Evolutionary conservation across 64 coral and sea anemone genomes (phyloP).

Genomic region (Montipora capricornis): DNA sequence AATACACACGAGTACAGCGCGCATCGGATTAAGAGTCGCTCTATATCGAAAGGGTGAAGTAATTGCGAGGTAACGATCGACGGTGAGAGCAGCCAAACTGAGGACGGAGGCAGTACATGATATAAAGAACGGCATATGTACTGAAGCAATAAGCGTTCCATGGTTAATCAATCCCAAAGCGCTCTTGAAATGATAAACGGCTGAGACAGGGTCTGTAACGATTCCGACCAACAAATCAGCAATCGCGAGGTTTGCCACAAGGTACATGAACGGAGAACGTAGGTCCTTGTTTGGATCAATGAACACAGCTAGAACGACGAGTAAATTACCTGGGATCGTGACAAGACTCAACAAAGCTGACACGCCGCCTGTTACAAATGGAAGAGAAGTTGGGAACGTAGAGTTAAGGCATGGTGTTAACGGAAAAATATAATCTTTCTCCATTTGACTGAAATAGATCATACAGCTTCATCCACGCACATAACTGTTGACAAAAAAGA

Average conservation of each 20-base stretch:
- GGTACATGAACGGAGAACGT: conserved; percentile 91
- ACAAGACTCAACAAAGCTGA: conserved; percentile 74
- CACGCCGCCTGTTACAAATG: conserved; percentile 75
- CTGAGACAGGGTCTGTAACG: conserved; percentile 83
- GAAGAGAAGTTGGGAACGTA: conserved; percentile 37
- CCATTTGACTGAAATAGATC: background rate
- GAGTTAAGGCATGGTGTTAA: conserved; percentile 60
- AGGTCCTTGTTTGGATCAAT: conserved; percentile 97
- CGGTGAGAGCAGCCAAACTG: conserved; percentile 80
- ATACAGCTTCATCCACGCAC: background rate
- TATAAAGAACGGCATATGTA: conserved; percentile 96
- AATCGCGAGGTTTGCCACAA: conserved; percentile 90
- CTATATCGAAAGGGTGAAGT: conserved; percentile 80
- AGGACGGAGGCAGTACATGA: conserved; percentile 93
- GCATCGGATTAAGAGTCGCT: conserved; percentile 67
- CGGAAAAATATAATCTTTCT: background rate
- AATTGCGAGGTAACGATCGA: conserved; percentile 90
- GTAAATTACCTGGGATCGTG: conserved; percentile 91
- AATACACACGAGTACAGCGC: conserved; percentile 60
- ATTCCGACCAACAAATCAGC: conserved; percentile 94
- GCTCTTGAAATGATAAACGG: conserved; percentile 77
- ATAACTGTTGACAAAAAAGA: background rate
- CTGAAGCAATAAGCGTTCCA: conserved; percentile 3
- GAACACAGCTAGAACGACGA: conserved; percentile 91
- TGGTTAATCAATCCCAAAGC: conserved; percentile 70